These are phyloP conservation scores for Lumbricus terrestris DNA, from an alignment of 2,888 invertebrate genomes.

Conservation along the genomic window DNA sequence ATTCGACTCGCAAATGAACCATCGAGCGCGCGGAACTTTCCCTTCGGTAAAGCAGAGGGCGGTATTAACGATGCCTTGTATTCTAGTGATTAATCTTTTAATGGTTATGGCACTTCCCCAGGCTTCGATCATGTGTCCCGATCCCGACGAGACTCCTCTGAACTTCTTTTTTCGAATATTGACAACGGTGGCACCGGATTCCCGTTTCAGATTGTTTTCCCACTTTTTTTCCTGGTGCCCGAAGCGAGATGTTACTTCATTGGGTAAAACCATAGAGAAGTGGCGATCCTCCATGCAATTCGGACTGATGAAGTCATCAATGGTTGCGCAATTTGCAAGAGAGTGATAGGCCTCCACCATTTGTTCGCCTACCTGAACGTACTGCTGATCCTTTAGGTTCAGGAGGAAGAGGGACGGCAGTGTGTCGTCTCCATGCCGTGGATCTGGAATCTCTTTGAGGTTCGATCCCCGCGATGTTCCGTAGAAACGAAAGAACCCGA, in stretches of 20 bases:
- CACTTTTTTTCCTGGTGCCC: background rate
- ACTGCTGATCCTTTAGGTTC: background rate
- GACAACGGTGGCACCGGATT: background rate
- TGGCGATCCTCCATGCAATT: background rate
- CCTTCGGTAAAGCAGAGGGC: no score
- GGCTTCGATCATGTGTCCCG: background rate
- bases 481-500: background rate
- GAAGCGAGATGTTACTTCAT: background rate
- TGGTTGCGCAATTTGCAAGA: background rate
- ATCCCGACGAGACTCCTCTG: background rate
- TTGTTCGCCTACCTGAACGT: background rate
- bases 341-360: constrained; percentile 4
- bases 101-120: background rate
- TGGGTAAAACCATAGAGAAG: background rate
- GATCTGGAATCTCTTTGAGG: background rate
- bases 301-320: background rate
- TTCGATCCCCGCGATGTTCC: background rate
- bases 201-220: background rate
- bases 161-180: background rate
- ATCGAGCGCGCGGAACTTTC: background rate
- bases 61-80: no score
- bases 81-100: background rate
- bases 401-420: background rate
- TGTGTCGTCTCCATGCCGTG: background rate
- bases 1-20: background rate